A percentile compares a stretch with the other conserved stretches of the same genome.
Evolutionary conservation across 2,888 invertebrate genomes (phyloP).

Genomic region (Sarcophaga rosellei): DNA sequence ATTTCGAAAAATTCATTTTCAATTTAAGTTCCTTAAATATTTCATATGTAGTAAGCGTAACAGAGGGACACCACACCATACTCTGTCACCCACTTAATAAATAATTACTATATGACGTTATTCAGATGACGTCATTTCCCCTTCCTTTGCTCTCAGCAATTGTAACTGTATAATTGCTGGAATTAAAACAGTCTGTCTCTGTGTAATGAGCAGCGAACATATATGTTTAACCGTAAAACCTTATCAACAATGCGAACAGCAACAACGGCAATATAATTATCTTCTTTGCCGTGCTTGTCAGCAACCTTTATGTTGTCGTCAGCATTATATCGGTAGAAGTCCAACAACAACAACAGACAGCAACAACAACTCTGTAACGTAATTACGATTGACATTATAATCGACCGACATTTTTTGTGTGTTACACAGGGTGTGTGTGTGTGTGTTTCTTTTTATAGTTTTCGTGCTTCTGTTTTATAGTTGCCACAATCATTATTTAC

Average conservation of each 20-base stretch:
- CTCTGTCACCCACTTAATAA: no score
- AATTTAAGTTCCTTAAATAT: no score
- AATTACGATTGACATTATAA: constrained; percentile 17
- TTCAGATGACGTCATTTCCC: no score
- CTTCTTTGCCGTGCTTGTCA: constrained; percentile 39
- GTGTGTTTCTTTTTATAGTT: background rate
- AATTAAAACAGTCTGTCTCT: constrained; percentile 11
- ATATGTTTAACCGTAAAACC: background rate
- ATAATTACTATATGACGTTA: no score
- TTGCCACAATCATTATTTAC: background rate
- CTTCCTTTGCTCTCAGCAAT: no score
- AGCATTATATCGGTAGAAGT: constrained; percentile 12
- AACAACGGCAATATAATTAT: constrained; percentile 35
- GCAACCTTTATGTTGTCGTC: constrained; percentile 5
- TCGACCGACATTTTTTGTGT: background rate
- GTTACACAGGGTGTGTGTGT: no score
- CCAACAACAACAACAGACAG: constrained; percentile 16
- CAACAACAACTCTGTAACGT: constrained; percentile 15
- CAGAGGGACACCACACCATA: no score
- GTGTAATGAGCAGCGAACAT: background rate
- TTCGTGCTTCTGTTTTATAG: background rate
- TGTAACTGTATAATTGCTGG: no score
- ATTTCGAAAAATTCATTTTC: no score
- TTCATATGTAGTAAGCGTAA: no score
- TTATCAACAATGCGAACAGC: constrained; percentile 24